Conservation (phyloP, 2,113 vertebrate genomes). For the Athene noctua region DNA sequence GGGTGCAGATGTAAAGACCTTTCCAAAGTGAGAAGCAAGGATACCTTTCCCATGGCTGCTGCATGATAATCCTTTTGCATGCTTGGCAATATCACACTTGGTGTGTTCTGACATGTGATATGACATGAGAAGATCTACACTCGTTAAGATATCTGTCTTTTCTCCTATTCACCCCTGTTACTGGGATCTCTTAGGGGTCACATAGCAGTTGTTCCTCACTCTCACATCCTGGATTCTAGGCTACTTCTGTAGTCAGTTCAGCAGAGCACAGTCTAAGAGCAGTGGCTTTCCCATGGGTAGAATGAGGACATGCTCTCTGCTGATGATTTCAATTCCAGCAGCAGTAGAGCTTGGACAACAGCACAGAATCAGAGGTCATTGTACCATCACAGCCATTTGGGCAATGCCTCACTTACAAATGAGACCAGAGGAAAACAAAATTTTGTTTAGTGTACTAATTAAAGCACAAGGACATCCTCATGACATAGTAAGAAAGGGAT, state of each 20-base stretch:
- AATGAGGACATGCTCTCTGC: neutral
- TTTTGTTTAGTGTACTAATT: neutral
- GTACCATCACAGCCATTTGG: neutral
- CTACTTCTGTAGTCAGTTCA: neutral
- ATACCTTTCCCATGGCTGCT: neutral
- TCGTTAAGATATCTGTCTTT: neutral
- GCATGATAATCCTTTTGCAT: neutral
- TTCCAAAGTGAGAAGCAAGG: neutral
- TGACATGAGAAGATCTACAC: neutral
- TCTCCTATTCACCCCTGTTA: neutral
- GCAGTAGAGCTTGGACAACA: neutral
- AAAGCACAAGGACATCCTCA: neutral
- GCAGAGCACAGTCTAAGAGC: neutral
- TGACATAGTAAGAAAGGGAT: neutral
- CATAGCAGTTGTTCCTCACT: neutral
- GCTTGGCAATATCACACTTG: accelerated
- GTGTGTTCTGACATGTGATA: neutral
- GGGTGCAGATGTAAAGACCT: neutral
- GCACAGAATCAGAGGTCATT: neutral
- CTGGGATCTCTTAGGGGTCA: neutral
- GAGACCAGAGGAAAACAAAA: neutral
- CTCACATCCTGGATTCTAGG: neutral
- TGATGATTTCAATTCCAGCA: neutral
- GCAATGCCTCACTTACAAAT: neutral
- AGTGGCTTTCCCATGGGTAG: neutral